These are phyloP conservation scores for Parascotia fuliginaria DNA, from an alignment of 2,888 invertebrate species.

Conservation along the genomic window DNA sequence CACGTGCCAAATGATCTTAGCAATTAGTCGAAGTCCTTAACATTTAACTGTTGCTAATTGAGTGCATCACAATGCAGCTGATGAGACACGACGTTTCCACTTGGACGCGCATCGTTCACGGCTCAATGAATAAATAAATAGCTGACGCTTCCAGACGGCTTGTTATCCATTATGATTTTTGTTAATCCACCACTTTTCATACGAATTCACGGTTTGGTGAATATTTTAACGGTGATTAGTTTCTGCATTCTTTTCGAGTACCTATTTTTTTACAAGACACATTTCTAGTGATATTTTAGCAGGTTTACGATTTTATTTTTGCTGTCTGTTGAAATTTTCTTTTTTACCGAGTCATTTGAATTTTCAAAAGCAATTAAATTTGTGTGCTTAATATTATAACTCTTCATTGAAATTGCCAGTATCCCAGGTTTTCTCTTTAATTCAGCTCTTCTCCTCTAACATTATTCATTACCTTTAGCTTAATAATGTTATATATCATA, in stretches of 20 bases:
- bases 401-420: no score
- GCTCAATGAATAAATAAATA: constrained; percentile 78
- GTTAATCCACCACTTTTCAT: constrained; percentile 23
- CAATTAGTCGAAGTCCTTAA: constrained; percentile 48
- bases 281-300: no score
- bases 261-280: no score
- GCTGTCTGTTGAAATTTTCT: no score
- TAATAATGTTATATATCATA: no score
- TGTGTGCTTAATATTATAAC: no score
- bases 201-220: not conserved
- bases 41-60: constrained; percentile 64
- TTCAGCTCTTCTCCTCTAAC: no score
- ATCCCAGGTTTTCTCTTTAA: no score
- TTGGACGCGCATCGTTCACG: constrained; percentile 63
- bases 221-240: constrained; percentile 12
- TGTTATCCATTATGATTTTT: constrained; percentile 39
- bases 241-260: not conserved
- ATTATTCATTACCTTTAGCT: no score
- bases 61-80: constrained; percentile 71
- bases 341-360: no score
- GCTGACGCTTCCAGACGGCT: constrained; percentile 53
- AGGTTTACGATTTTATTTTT: no score
- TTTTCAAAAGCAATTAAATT: no score
- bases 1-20: constrained; percentile 42
- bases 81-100: constrained; percentile 66